Conservation (phyloP, 1,140 invertebrate genomes). For the Drosophila eugracilis region DNA sequence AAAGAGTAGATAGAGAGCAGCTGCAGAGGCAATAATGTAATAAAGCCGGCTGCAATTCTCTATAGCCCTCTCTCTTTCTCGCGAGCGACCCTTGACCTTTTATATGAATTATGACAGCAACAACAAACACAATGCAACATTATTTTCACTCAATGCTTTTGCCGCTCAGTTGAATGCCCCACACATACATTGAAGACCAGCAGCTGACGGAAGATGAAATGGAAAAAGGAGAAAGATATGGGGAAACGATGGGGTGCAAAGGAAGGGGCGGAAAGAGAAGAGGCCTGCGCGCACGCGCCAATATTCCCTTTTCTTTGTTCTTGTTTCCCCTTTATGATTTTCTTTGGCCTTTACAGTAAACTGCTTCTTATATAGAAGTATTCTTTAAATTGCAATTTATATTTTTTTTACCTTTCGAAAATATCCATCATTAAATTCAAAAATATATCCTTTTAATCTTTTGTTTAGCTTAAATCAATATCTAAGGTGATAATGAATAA, state of each 20-base stretch:
- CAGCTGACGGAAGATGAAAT: slow-evolving; percentile 47
- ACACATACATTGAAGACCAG: slow-evolving; percentile 18
- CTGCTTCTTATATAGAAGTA: background rate
- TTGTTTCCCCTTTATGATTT: slow-evolving; percentile 17
- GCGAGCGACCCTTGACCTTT: slow-evolving; percentile 73
- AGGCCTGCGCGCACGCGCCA: slow-evolving; percentile 66
- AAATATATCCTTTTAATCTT: too few species aligned
- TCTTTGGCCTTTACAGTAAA: background rate
- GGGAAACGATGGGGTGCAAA: background rate
- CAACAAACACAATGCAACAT: slow-evolving; percentile 51
- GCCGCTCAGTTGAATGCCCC: slow-evolving; percentile 51
- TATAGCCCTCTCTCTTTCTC: background rate
- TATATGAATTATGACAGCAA: slow-evolving; percentile 70
- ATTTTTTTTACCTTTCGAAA: too few species aligned
- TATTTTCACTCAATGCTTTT: slow-evolving; percentile 37
- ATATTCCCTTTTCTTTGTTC: slow-evolving; percentile 22
- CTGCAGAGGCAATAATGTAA: slow-evolving; percentile 19
- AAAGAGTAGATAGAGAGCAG: slow-evolving; percentile 23
- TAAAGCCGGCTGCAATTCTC: slow-evolving; percentile 61
- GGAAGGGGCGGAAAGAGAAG: background rate
- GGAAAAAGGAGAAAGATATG: background rate
- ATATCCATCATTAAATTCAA: too few species aligned
- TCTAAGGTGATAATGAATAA: too few species aligned
- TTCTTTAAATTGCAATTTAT: background rate
- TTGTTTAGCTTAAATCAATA: too few species aligned